These are phyloP conservation scores for Watsonalla binaria DNA, from an alignment of 2,888 invertebrate genomes.

Conservation along the genomic window DNA sequence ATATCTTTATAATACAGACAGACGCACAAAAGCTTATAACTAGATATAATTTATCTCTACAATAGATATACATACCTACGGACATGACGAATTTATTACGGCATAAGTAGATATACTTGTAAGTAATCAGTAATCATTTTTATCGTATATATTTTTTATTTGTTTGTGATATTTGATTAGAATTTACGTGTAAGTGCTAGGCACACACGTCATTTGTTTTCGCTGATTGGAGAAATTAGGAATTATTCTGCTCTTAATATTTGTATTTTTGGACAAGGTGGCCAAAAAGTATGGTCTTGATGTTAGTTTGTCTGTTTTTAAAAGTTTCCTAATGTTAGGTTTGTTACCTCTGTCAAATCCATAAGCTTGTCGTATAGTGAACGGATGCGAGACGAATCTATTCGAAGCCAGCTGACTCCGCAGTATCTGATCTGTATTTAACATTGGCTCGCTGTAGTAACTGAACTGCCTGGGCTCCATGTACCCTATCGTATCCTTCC, in stretches of 20 bases:
- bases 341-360: slow-evolving; percentile 63
- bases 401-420: slow-evolving; percentile 55
- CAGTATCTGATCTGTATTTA: slow-evolving; percentile 53
- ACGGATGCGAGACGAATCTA: slow-evolving; percentile 49
- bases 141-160: neutral
- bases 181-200: neutral
- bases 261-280: too few relatives aligned
- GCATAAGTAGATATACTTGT: neutral
- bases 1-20: too few relatives aligned
- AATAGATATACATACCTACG: neutral
- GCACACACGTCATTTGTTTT: neutral
- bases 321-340: slow-evolving; percentile 6
- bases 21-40: too few relatives aligned
- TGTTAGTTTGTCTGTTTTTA: too few relatives aligned
- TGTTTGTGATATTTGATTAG: neutral
- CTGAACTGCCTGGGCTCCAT: slow-evolving; percentile 42
- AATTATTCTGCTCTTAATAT: too few relatives aligned
- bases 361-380: slow-evolving; percentile 52
- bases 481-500: slow-evolving; percentile 38
- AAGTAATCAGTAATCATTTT: neutral
- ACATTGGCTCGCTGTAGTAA: slow-evolving; percentile 56
- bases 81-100: neutral
- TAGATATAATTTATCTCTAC: too few relatives aligned
- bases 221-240: too few relatives aligned
- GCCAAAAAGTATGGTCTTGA: too few relatives aligned